These are phyloP conservation scores for Bradynema listronoti DNA, from an alignment of 1,140 invertebrate genomes.

Conservation along the genomic window DNA sequence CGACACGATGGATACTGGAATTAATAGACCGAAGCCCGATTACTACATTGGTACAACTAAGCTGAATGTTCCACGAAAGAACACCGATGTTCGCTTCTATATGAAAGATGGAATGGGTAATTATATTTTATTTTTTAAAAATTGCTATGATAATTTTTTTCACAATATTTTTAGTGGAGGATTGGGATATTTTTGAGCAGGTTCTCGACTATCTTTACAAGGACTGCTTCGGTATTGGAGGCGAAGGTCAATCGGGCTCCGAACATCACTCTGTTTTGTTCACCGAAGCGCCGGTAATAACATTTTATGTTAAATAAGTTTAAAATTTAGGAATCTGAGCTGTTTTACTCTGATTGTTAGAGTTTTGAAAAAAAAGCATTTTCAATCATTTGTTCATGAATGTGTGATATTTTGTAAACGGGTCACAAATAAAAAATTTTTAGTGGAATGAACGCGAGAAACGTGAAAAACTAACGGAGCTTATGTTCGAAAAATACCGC, in stretches of 20 bases:
- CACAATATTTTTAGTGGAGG: constrained; percentile 66
- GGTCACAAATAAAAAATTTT: no score
- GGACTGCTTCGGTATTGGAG: constrained; percentile 64
- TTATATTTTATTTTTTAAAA: constrained; percentile 9
- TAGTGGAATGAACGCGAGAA: constrained; percentile 78
- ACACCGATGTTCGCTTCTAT: constrained; percentile 75
- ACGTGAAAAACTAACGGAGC: constrained; percentile 79
- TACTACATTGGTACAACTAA: constrained; percentile 76
- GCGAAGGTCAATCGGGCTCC: constrained; percentile 64
- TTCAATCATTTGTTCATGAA: no score
- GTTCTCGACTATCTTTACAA: constrained; percentile 78
- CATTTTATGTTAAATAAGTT: not conserved
- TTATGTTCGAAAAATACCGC: constrained; percentile 93
- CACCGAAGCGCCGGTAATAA: constrained; percentile 73
- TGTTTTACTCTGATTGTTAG: no score
- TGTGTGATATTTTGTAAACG: no score
- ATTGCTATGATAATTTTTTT: constrained; percentile 15
- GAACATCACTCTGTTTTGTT: constrained; percentile 84
- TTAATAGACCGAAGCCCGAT: constrained; percentile 59
- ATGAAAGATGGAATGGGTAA: constrained; percentile 61
- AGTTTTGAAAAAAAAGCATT: no score
- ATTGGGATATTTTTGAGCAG: constrained; percentile 92
- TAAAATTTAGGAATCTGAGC: not conserved
- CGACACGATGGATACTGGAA: constrained; percentile 23
- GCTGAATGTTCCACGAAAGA: constrained; percentile 78